Conservation (phyloP, 2,888 invertebrate genomes). For the Patella depressa region DNA sequence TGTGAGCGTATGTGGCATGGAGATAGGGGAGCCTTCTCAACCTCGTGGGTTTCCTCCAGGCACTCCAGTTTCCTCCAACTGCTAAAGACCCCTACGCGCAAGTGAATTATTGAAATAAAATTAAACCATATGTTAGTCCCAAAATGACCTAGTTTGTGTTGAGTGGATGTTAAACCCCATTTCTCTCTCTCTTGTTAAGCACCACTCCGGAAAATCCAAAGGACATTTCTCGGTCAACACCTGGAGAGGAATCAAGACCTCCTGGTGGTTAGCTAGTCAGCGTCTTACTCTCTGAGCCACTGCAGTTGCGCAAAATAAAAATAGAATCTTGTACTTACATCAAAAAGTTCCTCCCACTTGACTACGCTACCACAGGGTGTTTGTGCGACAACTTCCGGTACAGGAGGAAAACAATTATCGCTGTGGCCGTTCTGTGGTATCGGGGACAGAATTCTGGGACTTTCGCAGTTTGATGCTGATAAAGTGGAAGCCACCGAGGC, state of each 20-base stretch:
- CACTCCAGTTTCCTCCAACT: too few relatives aligned
- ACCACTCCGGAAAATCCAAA: too few relatives aligned
- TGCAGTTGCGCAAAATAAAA: background rate
- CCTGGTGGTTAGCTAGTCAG: background rate
- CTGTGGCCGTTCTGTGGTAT: constrained; percentile 38
- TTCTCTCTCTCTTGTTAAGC: too few relatives aligned
- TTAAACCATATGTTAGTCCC: too few relatives aligned
- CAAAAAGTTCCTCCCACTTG: constrained; percentile 61
- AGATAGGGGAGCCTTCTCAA: too few relatives aligned
- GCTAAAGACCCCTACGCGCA: too few relatives aligned
- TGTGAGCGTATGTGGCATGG: too few relatives aligned
- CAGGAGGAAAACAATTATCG: constrained; percentile 28
- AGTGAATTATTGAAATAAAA: too few relatives aligned
- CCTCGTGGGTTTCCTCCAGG: too few relatives aligned
- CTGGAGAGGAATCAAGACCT: background rate
- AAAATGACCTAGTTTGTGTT: too few relatives aligned
- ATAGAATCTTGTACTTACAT: constrained; percentile 40
- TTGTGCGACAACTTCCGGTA: constrained; percentile 61
- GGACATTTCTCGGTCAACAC: too few relatives aligned
- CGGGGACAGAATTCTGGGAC: constrained; percentile 41
- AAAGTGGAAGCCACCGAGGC: constrained; percentile 52
- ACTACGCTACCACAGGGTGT: constrained; percentile 63
- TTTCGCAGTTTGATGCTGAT: constrained; percentile 4
- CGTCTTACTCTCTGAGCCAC: background rate
- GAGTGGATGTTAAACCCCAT: too few relatives aligned